A percentile compares a stretch with the other conserved stretches of the same genome.
Evolutionary conservation across 2,113 vertebrate species (phyloP).

Genomic region (Elephantulus edwardii): DNA sequence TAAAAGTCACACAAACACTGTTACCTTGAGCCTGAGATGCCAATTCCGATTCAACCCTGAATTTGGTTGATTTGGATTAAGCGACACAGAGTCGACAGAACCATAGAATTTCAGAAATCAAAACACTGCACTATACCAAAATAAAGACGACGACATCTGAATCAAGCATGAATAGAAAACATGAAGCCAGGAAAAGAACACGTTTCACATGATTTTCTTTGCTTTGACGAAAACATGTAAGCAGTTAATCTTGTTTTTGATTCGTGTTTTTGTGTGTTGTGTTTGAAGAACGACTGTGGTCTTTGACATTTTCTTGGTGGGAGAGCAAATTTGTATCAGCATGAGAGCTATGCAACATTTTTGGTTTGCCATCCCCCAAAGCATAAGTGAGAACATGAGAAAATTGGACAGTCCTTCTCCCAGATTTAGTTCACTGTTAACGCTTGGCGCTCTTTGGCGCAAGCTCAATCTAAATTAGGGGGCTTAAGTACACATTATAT

Average conservation of each 20-base stretch:
- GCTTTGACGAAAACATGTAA: slow-evolving; percentile 87
- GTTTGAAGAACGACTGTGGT: slow-evolving; percentile 89
- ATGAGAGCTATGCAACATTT: slow-evolving; percentile 77
- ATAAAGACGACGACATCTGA: slow-evolving; percentile 81
- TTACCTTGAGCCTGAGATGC: slow-evolving; percentile 86
- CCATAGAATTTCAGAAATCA: slow-evolving; percentile 84
- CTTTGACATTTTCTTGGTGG: slow-evolving; percentile 88
- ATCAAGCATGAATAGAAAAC: slow-evolving; percentile 88
- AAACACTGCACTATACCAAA: slow-evolving; percentile 82
- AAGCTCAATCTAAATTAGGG: slow-evolving; percentile 81
- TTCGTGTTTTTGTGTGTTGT: slow-evolving; percentile 69
- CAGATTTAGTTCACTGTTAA: slow-evolving; percentile 83
- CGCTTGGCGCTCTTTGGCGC: slow-evolving; percentile 83
- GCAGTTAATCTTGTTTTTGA: slow-evolving; percentile 84
- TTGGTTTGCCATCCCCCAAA: slow-evolving; percentile 88
- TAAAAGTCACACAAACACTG: slow-evolving; percentile 85
- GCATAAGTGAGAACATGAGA: slow-evolving; percentile 82
- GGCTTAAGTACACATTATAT: slow-evolving; percentile 81
- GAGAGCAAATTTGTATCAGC: slow-evolving; percentile 88
- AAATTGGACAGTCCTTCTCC: slow-evolving; percentile 82
- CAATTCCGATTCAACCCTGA: slow-evolving; percentile 87
- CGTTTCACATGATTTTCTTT: slow-evolving; percentile 81
- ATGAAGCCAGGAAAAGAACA: slow-evolving; percentile 85
- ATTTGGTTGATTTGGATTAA: slow-evolving; percentile 80
- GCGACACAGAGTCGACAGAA: slow-evolving; percentile 83